phyloP scores from a whole-genome alignment of 2,797 vertebrate genomes.

The Acropternis orthonyx region DNA sequence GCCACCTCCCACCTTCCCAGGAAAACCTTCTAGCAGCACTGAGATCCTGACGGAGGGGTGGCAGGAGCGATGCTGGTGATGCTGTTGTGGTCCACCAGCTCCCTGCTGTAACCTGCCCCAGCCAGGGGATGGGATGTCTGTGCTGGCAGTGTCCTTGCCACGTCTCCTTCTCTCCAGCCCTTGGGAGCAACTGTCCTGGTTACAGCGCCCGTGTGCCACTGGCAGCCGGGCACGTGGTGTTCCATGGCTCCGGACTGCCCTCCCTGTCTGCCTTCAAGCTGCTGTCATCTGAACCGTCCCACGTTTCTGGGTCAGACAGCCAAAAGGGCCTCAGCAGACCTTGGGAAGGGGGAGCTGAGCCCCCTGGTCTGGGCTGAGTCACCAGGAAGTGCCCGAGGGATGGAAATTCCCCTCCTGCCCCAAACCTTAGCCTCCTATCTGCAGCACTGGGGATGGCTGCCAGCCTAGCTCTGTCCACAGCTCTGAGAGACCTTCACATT shows the following conservation, averaged over 20 bases:
- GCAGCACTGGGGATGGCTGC: fast-evolving
- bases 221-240: fast-evolving
- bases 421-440: not conserved
- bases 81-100: fast-evolving
- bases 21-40: not conserved
- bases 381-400: not conserved
- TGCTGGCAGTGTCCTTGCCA: not conserved
- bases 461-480: not conserved
- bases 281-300: fast-evolving
- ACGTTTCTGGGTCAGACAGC: not conserved
- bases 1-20: not conserved
- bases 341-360: not conserved
- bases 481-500: not conserved
- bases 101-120: not conserved
- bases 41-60: not conserved
- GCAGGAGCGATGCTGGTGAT: not conserved
- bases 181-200: not conserved
- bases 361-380: not conserved
- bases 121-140: not conserved
- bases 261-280: not conserved
- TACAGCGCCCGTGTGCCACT: fast-evolving
- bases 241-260: not conserved
- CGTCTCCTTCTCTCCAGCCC: not conserved
- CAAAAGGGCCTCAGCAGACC: fast-evolving
- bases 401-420: not conserved